Conservation (phyloP, 2,113 vertebrate species). For the Macquaria australasica region DNA sequence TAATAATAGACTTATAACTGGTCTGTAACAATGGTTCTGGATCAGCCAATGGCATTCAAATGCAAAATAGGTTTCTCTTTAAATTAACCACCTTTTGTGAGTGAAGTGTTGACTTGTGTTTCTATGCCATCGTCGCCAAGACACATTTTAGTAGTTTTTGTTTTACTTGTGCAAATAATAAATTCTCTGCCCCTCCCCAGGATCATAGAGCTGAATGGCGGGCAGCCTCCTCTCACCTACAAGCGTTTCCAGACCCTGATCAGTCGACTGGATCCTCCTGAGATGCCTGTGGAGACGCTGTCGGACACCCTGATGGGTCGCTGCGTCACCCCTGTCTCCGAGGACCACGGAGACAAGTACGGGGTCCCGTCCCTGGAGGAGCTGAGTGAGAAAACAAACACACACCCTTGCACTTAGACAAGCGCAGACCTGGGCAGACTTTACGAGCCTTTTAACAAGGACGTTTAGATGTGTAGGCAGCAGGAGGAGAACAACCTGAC, state of each 20-base stretch:
- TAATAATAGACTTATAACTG: too few species aligned
- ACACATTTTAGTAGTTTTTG: neutral
- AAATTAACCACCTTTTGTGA: too few species aligned
- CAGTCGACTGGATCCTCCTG: conserved; percentile 84
- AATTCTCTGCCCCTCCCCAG: conserved; percentile 49
- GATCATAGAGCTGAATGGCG: conserved; percentile 85
- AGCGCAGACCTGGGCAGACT: neutral
- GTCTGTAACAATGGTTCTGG: too few species aligned
- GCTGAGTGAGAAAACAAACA: conserved; percentile 75
- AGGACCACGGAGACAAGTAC: conserved; percentile 85
- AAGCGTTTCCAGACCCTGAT: conserved; percentile 87
- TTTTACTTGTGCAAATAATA: neutral
- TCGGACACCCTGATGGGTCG: conserved; percentile 79
- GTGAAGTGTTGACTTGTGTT: too few species aligned
- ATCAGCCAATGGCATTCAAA: too few species aligned
- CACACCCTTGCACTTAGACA: neutral
- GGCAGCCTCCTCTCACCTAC: conserved; percentile 86
- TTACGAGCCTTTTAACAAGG: neutral
- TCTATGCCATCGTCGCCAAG: too few species aligned
- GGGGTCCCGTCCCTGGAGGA: conserved; percentile 86
- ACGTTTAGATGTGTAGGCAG: neutral
- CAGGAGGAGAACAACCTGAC: neutral
- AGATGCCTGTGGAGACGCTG: conserved; percentile 82
- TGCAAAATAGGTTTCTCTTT: too few species aligned
- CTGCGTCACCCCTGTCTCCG: conserved; percentile 81